A percentile compares a stretch with the other conserved stretches of the same genome.
Conservation (phyloP, 2,113 vertebrate genomes). For the Tylochromis polylepis region DNA sequence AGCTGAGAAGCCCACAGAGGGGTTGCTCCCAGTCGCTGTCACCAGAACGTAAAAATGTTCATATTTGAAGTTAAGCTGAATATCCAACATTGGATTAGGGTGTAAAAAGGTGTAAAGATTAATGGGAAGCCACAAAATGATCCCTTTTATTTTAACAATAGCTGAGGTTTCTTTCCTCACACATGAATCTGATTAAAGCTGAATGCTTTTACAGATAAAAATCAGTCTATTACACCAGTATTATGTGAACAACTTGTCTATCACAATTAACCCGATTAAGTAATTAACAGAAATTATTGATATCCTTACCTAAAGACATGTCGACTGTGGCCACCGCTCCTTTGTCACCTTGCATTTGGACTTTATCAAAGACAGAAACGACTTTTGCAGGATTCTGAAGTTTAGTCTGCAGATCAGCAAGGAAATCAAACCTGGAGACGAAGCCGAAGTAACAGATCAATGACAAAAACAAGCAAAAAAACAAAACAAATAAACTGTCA, state of each 20-base stretch:
- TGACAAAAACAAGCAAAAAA: neutral
- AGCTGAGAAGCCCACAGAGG: neutral
- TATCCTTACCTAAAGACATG: conserved; percentile 59
- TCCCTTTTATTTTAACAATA: neutral
- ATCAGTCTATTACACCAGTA: neutral
- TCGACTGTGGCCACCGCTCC: conserved; percentile 66
- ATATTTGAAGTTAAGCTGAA: neutral
- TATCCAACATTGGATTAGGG: neutral
- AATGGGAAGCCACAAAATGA: neutral
- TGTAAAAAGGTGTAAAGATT: neutral
- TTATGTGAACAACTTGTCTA: neutral
- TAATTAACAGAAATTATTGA: neutral
- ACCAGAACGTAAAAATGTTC: neutral
- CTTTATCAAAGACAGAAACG: conserved; percentile 66
- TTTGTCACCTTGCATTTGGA: conserved; percentile 69
- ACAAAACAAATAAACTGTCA: neutral
- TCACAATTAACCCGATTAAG: neutral
- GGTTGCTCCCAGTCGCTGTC: neutral
- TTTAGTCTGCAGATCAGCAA: conserved; percentile 43
- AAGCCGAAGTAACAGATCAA: neutral
- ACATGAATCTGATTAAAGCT: neutral
- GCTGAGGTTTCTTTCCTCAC: neutral
- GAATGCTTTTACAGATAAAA: neutral
- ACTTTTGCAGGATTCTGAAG: conserved; percentile 55
- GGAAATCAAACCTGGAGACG: conserved; percentile 71